These are phyloP conservation scores for Acanthosoma haemorrhoidale DNA, from an alignment of 2,888 invertebrate genomes.

Conservation along the genomic window DNA sequence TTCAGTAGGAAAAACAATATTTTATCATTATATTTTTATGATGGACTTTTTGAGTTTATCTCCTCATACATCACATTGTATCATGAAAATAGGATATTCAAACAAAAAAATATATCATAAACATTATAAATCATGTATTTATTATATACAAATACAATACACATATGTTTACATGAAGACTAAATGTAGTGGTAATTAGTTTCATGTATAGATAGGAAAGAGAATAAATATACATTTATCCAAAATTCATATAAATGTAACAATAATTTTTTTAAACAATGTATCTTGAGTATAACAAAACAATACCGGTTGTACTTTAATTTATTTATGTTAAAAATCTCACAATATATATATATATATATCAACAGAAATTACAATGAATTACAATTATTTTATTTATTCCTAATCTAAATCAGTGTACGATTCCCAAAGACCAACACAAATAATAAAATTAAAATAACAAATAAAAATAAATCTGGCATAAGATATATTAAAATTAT, in stretches of 20 bases:
- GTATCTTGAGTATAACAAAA: too few relatives aligned
- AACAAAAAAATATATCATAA: neutral
- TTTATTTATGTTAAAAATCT: too few relatives aligned
- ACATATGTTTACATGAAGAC: neutral
- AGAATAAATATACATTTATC: neutral
- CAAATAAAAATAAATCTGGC: neutral
- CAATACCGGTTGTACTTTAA: too few relatives aligned
- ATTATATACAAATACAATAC: constrained; percentile 9
- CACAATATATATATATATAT: too few relatives aligned
- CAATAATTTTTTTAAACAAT: too few relatives aligned
- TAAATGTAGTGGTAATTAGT: neutral
- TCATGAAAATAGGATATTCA: neutral
- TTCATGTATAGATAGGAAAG: neutral
- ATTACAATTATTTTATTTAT: neutral
- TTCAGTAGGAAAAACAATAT: too few relatives aligned
- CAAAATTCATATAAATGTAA: too few relatives aligned
- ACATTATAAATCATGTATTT: neutral
- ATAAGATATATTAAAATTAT: neutral
- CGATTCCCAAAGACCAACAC: neutral
- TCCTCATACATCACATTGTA: too few relatives aligned
- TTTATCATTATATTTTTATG: too few relatives aligned
- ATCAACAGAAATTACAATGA: neutral
- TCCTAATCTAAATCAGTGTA: constrained; percentile 4
- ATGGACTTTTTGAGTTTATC: too few relatives aligned
- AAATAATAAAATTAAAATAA: neutral